Evolutionary conservation across 2,888 invertebrate species (phyloP), one percentile per base, ranked within the genome.

Genomic region (Sinelater perroti): DNA sequence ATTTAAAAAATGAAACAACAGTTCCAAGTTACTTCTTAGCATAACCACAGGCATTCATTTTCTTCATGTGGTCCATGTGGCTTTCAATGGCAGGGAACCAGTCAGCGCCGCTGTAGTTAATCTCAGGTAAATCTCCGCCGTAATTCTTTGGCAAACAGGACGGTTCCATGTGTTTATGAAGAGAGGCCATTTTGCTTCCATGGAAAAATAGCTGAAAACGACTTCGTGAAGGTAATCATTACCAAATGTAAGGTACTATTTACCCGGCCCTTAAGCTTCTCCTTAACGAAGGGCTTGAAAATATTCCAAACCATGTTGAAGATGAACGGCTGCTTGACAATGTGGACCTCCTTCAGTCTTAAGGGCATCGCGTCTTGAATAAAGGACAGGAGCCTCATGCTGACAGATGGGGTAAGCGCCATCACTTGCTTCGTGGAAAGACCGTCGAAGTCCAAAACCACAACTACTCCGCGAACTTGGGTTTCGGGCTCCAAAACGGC

Each of bases 341-440:
- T 88, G 78, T 93, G 93, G 7, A 93, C 88, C 78, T 92, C 91
- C 77, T 91, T 93, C 66, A 93, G 80, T 54, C 93, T 83, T 46
- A 92, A 76, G 1, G 93, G 92, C 90, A 93, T 90, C 0, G 93
- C 92, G 56, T 93, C 91, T 78, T 93, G 93, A 65, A 93, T 92
- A 78, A 93, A 93, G 5, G 85, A 85, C 61, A 93, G 82, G 45
- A 93, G 82, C 42, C 88, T 84, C 80, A 87, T 86, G 44, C 90
- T 89, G 78, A 91, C 92, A 6, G 86, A 78, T 0, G 91, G 91
- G 0, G 87, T 83, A 45, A 93, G 75, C 0, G 86, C 87, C 78
- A 81, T 81, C 1, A 87, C 86, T 83, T 92, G 92, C 73, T 86
- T 85, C 87, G 90, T 87, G 4, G 87, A 84, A 71, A 93, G 81